Evolutionary conservation across 1,140 invertebrate genomes (phyloP).

Genomic region (Drosophila sp.): DNA sequence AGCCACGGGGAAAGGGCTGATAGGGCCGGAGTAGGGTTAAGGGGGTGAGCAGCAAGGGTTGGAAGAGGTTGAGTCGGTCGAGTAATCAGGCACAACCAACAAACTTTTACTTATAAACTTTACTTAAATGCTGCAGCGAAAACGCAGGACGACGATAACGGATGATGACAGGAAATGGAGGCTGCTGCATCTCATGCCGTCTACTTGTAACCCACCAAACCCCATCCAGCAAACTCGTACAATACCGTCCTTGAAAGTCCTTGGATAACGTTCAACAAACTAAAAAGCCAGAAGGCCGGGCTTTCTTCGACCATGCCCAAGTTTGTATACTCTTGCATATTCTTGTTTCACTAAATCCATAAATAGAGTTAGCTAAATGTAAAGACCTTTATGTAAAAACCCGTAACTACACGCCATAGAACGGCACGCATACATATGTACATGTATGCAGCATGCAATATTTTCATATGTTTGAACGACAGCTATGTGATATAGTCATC

Average conservation of each 20-base stretch:
- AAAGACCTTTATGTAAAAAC: too few relatives aligned
- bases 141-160: constrained; percentile 31
- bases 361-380: too few relatives aligned
- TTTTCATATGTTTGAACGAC: too few relatives aligned
- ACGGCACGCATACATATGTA: too few relatives aligned
- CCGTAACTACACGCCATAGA: too few relatives aligned
- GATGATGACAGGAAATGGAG: constrained; percentile 55
- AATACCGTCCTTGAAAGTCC: neutral
- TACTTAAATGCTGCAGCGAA: constrained; percentile 54
- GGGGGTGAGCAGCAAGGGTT: neutral
- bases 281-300: neutral
- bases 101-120: constrained; percentile 57
- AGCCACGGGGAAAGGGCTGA: constrained; percentile 1
- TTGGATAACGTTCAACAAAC: constrained; percentile 4
- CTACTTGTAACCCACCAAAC: neutral
- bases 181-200: constrained; percentile 30
- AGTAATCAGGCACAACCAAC: constrained; percentile 60
- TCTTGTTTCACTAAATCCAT: too few relatives aligned
- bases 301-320: too few relatives aligned
- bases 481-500: too few relatives aligned
- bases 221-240: neutral
- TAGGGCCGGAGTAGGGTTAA: neutral
- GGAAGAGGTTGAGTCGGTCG: constrained; percentile 4
- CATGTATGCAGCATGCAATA: too few relatives aligned
- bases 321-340: too few relatives aligned